These are phyloP conservation scores for Thaumetopoea pityocampa DNA, from an alignment of 1,140 invertebrate species.

Conservation along the genomic window DNA sequence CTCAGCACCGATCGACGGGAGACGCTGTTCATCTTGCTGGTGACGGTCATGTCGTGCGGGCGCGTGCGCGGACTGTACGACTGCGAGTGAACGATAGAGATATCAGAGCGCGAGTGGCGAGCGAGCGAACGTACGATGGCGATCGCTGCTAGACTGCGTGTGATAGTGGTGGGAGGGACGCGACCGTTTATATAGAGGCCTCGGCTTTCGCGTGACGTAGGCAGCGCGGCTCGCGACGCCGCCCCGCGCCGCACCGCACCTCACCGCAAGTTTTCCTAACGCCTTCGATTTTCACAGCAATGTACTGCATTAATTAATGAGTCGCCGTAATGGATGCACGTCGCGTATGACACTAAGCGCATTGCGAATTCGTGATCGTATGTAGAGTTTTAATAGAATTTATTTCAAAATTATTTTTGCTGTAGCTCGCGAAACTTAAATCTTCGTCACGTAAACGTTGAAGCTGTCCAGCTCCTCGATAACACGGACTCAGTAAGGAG, in stretches of 20 bases:
- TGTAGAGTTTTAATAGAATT: no score
- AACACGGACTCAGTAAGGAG: no score
- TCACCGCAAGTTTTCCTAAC: slow-evolving; percentile 34
- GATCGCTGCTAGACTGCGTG: slow-evolving; percentile 55
- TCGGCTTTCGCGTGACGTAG: slow-evolving; percentile 64
- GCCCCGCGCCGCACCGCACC: slow-evolving; percentile 18
- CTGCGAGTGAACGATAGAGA: slow-evolving; percentile 41
- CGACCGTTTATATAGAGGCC: slow-evolving; percentile 63
- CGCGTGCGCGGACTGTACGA: slow-evolving; percentile 38
- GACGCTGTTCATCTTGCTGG: slow-evolving; percentile 73
- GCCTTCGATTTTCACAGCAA: slow-evolving; percentile 40
- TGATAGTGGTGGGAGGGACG: slow-evolving; percentile 57
- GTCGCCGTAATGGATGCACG: slow-evolving; percentile 10
- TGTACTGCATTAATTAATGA: slow-evolving; percentile 35
- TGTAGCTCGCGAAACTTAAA: no score
- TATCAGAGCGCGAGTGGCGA: slow-evolving; percentile 40
- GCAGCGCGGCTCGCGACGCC: slow-evolving; percentile 30
- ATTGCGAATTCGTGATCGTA: background rate
- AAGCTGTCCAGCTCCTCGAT: no score
- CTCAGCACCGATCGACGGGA: slow-evolving; percentile 64
- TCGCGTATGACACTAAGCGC: background rate
- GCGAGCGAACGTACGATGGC: slow-evolving; percentile 41
- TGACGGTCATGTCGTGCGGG: slow-evolving; percentile 66
- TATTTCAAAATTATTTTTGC: no score
- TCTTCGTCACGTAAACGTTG: no score